Conservation (phyloP, 2,113 vertebrate species). For the Caranx ignobilis region DNA sequence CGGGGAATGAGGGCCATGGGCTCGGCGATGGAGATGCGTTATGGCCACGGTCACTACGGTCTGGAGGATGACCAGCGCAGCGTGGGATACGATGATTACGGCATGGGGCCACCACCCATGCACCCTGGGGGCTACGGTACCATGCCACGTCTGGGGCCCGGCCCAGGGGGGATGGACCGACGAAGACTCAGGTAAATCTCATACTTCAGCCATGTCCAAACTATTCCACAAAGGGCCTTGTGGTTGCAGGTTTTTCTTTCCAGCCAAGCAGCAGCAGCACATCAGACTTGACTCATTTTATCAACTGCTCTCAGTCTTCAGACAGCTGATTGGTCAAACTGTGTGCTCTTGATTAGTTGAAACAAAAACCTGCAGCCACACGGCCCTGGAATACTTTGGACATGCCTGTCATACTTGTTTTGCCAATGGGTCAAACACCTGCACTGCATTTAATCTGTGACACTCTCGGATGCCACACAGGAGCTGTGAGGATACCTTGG, state of each 20-base stretch:
- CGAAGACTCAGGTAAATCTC: conserved; percentile 89
- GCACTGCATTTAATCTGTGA: background rate
- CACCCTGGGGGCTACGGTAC: conserved; percentile 90
- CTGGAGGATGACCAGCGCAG: conserved; percentile 95
- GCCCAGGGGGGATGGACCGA: conserved; percentile 81
- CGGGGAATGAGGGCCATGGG: conserved; percentile 89
- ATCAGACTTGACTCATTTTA: too few relatives aligned
- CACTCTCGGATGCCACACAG: conserved; percentile 58
- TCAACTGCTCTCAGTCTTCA: too few relatives aligned
- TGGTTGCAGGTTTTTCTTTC: too few relatives aligned
- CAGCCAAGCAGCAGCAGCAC: too few relatives aligned
- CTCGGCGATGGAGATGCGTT: conserved; percentile 92
- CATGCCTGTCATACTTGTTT: too few relatives aligned
- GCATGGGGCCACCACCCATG: conserved; percentile 85
- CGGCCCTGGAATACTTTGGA: too few relatives aligned
- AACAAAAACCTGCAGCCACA: too few relatives aligned
- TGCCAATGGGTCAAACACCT: background rate
- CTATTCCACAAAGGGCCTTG: too few relatives aligned
- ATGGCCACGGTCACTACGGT: conserved; percentile 89
- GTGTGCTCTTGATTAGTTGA: too few relatives aligned
- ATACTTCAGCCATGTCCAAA: background rate
- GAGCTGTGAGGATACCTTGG: conserved; percentile 96
- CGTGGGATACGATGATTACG: conserved; percentile 92
- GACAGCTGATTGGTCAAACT: too few relatives aligned
- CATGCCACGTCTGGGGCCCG: conserved; percentile 85